Conservation (phyloP, 2,797 vertebrate species). For the Mormyrus proboscirostris region DNA sequence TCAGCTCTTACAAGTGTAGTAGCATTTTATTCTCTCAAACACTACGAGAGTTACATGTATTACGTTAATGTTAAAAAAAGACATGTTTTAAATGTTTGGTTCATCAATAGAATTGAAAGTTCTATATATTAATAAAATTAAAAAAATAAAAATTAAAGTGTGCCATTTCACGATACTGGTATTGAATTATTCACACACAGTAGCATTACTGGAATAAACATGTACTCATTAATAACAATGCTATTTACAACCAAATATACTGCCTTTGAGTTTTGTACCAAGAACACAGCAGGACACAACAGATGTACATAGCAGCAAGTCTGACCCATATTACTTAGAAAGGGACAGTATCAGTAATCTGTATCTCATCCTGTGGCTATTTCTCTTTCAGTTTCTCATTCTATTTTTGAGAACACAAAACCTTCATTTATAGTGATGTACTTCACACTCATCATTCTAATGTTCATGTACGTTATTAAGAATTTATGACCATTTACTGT, state of each 20-base stretch:
- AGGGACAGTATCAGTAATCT: constrained; percentile 20
- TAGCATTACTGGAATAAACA: constrained; percentile 48
- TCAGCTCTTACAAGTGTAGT: not conserved
- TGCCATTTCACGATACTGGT: constrained; percentile 47
- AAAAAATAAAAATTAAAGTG: constrained; percentile 55
- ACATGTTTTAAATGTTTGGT: constrained; percentile 34
- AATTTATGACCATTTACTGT: not conserved
- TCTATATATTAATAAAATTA: constrained; percentile 48
- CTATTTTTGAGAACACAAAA: not conserved
- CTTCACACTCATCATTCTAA: not conserved
- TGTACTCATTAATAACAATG: constrained; percentile 49
- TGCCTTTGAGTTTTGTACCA: constrained; percentile 45
- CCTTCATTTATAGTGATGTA: not conserved
- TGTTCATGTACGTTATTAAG: not conserved
- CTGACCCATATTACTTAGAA: constrained; percentile 37
- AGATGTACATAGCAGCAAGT: constrained; percentile 51
- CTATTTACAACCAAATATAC: constrained; percentile 53
- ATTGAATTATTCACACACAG: constrained; percentile 49
- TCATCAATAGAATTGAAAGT: constrained; percentile 41
- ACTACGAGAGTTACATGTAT: constrained; percentile 34
- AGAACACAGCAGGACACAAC: constrained; percentile 50
- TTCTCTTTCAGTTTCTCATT: not conserved
- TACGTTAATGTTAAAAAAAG: constrained; percentile 31
- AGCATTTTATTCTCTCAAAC: constrained; percentile 36
- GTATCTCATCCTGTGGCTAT: not conserved